Conservation (phyloP, 2,888 invertebrate species). For the Caradrina kadenii region DNA sequence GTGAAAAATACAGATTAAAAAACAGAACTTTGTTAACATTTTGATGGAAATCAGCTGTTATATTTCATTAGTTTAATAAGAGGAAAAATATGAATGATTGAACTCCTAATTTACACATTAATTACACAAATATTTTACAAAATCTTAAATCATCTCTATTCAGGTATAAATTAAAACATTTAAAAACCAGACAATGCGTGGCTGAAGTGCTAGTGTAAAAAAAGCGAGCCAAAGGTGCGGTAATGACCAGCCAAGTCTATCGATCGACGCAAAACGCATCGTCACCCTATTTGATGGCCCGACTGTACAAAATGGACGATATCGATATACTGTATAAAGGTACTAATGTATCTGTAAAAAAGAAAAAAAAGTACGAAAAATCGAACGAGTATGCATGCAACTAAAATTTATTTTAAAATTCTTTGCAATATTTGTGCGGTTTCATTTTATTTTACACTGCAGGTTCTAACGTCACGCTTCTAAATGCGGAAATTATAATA, state of each 20-base stretch:
- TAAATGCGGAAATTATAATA: slow-evolving; percentile 11
- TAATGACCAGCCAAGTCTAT: slow-evolving; percentile 74
- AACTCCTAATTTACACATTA: background rate
- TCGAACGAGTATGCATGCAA: slow-evolving; percentile 19
- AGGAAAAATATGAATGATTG: background rate
- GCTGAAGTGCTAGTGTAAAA: slow-evolving; percentile 46
- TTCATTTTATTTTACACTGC: background rate
- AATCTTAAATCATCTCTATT: slow-evolving; percentile 18
- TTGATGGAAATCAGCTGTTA: slow-evolving; percentile 4
- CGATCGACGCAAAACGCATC: slow-evolving; percentile 78
- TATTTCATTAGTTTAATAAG: background rate
- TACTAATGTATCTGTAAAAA: slow-evolving; percentile 36
- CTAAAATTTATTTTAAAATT: background rate
- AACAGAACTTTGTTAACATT: background rate
- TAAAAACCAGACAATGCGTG: slow-evolving; percentile 27
- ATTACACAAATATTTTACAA: background rate
- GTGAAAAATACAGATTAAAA: background rate
- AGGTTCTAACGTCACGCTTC: background rate
- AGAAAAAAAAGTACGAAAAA: background rate
- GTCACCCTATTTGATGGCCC: slow-evolving; percentile 84
- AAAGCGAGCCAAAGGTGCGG: slow-evolving; percentile 59
- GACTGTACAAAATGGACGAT: slow-evolving; percentile 69
- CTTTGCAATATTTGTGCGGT: background rate
- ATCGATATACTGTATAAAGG: slow-evolving; percentile 57
- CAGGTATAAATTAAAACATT: slow-evolving; percentile 48